Conservation (phyloP, 2,113 vertebrate genomes). For the Tonatia bakeri region DNA sequence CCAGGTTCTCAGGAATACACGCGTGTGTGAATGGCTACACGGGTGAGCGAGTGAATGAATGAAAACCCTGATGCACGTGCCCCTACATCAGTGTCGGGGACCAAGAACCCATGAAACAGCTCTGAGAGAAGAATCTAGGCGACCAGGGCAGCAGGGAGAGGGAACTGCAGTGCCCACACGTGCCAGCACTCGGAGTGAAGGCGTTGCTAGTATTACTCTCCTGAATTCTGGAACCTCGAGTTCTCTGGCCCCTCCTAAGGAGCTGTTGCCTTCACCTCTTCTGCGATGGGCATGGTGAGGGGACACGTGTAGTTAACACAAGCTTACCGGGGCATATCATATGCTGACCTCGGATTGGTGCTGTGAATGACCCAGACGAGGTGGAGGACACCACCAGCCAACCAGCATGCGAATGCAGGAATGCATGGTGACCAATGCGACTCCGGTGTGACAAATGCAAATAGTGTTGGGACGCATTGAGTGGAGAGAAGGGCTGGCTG, state of each 20-base stretch:
- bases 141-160: not conserved
- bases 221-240: not conserved
- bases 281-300: not conserved
- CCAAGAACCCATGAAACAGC: not conserved
- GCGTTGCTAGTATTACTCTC: not conserved
- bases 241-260: not conserved
- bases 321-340: not conserved
- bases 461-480: fast-evolving
- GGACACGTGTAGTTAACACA: not conserved
- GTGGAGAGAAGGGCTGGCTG: not conserved
- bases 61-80: not conserved
- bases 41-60: not conserved
- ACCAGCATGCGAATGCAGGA: not conserved
- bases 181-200: not conserved
- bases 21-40: not conserved
- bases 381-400: not conserved
- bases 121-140: not conserved
- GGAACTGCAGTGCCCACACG: not conserved
- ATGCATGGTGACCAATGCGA: fast-evolving
- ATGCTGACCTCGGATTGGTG: not conserved
- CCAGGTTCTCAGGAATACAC: not conserved
- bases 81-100: not conserved
- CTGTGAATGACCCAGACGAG: not conserved
- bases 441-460: fast-evolving
- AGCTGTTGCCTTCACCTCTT: not conserved